phyloP scores from a whole-genome alignment of 2,113 vertebrate species.

The Rhadina sibilatrix region DNA sequence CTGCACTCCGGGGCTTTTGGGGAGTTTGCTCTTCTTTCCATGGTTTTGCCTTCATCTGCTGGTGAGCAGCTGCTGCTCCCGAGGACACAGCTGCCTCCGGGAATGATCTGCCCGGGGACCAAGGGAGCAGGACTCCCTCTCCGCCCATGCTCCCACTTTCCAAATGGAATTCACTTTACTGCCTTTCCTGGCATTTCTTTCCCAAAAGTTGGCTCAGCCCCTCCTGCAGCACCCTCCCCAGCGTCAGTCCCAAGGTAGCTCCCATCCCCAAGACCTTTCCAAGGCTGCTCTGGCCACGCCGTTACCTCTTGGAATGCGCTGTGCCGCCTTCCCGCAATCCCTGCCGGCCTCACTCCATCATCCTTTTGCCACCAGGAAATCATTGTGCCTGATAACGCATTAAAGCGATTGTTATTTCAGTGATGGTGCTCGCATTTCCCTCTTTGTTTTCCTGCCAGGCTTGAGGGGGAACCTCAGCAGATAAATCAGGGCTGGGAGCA shows the following conservation, averaged over 20 bases:
- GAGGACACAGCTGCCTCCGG: not conserved
- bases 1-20: not conserved
- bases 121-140: not conserved
- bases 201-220: not conserved
- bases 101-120: not conserved
- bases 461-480: slow-evolving; percentile 11
- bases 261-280: not conserved
- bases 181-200: not conserved
- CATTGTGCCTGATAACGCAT: slow-evolving; percentile 9
- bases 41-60: not conserved
- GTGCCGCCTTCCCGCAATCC: not conserved
- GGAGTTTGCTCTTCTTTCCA: not conserved
- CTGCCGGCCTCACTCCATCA: not conserved
- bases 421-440: slow-evolving; percentile 10
- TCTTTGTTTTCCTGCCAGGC: slow-evolving; percentile 57
- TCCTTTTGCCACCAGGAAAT: slow-evolving; percentile 44
- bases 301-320: not conserved
- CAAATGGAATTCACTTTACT: not conserved
- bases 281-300: rapidly evolving
- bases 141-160: rapidly evolving
- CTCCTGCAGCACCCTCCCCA: not conserved
- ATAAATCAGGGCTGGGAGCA: slow-evolving; percentile 25
- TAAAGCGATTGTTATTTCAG: slow-evolving; percentile 27
- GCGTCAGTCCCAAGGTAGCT: not conserved
- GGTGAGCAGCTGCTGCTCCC: not conserved